Evolutionary conservation across 2,888 invertebrate genomes (phyloP), one percentile per base, ranked within the genome.

Genomic region (Syrista parreyssii): DNA sequence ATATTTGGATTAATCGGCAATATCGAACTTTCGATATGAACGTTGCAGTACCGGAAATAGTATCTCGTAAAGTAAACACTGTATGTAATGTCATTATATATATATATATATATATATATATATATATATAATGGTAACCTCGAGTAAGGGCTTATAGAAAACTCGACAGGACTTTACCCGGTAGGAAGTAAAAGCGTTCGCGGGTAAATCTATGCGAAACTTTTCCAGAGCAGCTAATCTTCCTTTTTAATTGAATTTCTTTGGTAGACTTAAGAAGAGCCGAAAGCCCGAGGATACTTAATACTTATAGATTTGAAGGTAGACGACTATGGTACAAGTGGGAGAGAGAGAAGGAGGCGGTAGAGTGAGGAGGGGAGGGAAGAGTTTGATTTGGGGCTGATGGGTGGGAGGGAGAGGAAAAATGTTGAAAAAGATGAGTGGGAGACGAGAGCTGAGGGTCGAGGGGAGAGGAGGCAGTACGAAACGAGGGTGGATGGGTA

Each of bases 231-330:
- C 77, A 81, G 81, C 83, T 86, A 85, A 84, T 86, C 83, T 81
- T 76, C 74, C 71, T 76, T 77, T 78, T 82, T 86, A 87, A 87
- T 87, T 87, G 87, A 87, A 87, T 87, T 86, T 86, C 86, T 83
- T 82, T 76, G 77, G 34, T 36, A 74, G 80, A 82, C 73, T 75
- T 77, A 72, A 75, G 77, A 55, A 68, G 35, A 35, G 73, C 35
- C 23, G 34, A 35, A 74, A 74, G 74, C 15, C 12, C 11, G 74
- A 74, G 34, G 35, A 76, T 77, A 78, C 68, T 83, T 79, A 80
- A 81, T 82, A 81, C 80, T 82, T 84, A 81, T 81, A 80, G 80
- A 82, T 82, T 81, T 83, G 23, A 55, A 23, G 55, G 23, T 23
- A 9, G 55, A 23, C 55, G 23, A 55, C 15, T 15, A 40, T 40